These are phyloP conservation scores for Ceraclea dissimilis DNA, from an alignment of 2,888 invertebrate genomes.

Conservation along the genomic window DNA sequence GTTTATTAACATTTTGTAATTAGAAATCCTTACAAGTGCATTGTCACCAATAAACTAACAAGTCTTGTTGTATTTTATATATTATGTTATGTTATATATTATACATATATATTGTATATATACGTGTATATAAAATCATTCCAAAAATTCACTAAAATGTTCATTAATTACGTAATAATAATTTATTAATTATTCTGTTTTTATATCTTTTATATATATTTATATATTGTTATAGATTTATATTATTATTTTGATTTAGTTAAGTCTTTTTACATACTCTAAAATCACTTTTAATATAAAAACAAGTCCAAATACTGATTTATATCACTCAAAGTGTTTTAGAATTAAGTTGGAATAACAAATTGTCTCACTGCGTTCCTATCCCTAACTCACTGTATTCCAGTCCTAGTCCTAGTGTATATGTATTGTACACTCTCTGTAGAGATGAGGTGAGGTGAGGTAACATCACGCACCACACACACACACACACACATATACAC, in stretches of 20 bases:
- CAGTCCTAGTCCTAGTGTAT: too few species aligned
- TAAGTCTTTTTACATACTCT: neutral
- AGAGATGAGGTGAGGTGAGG: too few species aligned
- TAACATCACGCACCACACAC: neutral
- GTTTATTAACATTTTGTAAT: neutral
- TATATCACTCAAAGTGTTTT: slow-evolving; percentile 1
- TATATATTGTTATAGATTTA: neutral
- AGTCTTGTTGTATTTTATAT: neutral
- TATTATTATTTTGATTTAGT: neutral
- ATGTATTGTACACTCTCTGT: too few species aligned
- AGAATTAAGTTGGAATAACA: neutral
- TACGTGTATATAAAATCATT: neutral
- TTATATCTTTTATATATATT: neutral
- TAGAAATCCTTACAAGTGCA: neutral
- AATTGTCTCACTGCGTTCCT: neutral
- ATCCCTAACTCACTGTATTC: neutral
- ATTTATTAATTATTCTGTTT: neutral
- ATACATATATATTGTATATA: neutral
- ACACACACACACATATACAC: neutral
- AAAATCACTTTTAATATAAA: neutral
- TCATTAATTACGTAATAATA: neutral
- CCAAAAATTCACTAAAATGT: slow-evolving; percentile 5
- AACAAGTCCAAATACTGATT: slow-evolving; percentile 2
- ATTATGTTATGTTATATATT: neutral
- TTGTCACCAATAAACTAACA: neutral